Percentiles rank a stretch among this genome's conserved stretches.
These are phyloP conservation scores for Tricholauxania praeusta DNA, from an alignment of 2,888 invertebrate species.

Conservation along the genomic window DNA sequence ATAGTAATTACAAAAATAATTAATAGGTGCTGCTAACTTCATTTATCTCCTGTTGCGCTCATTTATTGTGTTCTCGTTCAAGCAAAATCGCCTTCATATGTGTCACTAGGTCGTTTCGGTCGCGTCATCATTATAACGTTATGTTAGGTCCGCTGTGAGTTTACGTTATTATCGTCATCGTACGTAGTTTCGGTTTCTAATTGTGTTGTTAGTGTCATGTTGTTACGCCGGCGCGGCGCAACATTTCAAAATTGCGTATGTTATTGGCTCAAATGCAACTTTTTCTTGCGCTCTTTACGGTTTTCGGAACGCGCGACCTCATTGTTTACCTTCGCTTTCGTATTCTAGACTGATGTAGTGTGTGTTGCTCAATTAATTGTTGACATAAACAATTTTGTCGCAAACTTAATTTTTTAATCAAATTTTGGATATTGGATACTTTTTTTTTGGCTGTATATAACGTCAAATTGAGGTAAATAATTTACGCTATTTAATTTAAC, in stretches of 20 bases:
- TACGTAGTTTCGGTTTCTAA: not conserved
- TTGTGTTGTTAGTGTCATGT: not conserved
- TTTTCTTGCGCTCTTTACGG: slow-evolving; percentile 21
- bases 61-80: not conserved
- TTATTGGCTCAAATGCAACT: not conserved
- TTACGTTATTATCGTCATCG: not conserved
- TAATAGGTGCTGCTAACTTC: not conserved
- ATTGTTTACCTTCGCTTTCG: slow-evolving; percentile 27
- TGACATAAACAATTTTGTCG: not conserved
- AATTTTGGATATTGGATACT: no score
- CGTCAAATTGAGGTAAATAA: no score
- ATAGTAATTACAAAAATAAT: no score
- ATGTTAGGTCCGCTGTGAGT: not conserved
- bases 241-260: not conserved
- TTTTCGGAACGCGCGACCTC: slow-evolving; percentile 29
- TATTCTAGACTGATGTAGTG: not conserved
- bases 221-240: no score
- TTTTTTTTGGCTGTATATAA: no score
- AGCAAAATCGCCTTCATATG: slow-evolving; percentile 43
- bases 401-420: no score
- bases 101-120: slow-evolving; percentile 48
- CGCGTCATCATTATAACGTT: slow-evolving; percentile 27
- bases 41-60: not conserved
- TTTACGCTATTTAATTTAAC: no score
- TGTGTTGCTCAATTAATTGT: slow-evolving; percentile 13